Conservation (phyloP, 2,888 invertebrate species). For the Euzophera pinguis region DNA sequence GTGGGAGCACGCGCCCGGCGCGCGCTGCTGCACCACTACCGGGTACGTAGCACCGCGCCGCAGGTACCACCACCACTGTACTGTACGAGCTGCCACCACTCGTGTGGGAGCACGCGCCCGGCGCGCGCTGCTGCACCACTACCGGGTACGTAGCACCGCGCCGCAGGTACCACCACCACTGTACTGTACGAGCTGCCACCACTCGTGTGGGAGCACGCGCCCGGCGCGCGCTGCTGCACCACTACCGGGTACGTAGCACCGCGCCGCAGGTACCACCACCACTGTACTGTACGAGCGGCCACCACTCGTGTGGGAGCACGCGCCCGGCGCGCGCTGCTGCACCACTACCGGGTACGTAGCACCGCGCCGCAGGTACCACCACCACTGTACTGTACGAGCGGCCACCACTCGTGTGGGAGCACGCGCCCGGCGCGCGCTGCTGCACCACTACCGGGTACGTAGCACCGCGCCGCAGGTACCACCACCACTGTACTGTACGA, state of each 20-base stretch:
- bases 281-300: too few species aligned
- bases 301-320: conserved; percentile 96
- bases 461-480: not conserved
- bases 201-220: conserved; percentile 95
- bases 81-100: conserved; percentile 89
- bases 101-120: conserved; percentile 94
- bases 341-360: conserved; percentile 82
- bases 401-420: not conserved
- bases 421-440: conserved; percentile 8
- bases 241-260: conserved; percentile 75
- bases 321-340: conserved; percentile 91
- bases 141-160: conserved; percentile 53
- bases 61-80: conserved; percentile 80
- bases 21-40: conserved; percentile 92
- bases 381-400: too few species aligned
- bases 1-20: conserved; percentile 93
- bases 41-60: conserved; percentile 36
- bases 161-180: conserved; percentile 80
- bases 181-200: conserved; percentile 85
- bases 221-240: conserved; percentile 92
- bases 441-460: conserved; percentile 31
- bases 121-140: conserved; percentile 92
- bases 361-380: not conserved
- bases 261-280: conserved; percentile 66
- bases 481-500: too few species aligned